Evolutionary conservation across 2,888 invertebrate species (phyloP).

Genomic region (Malachius bipustulatus): DNA sequence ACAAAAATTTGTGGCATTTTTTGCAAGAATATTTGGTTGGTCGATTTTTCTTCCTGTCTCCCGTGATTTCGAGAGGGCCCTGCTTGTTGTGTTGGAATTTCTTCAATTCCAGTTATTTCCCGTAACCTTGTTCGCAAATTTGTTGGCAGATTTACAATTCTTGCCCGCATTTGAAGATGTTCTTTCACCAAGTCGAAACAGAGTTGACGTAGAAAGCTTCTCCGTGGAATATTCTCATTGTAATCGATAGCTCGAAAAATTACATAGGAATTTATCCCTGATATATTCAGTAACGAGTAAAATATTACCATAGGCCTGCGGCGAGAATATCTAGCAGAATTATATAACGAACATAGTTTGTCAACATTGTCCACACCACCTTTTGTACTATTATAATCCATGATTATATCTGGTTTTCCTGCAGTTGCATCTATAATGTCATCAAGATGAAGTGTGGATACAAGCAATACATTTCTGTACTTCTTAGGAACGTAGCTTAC

Average conservation of each 20-base stretch:
- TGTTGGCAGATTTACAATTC: too few relatives aligned
- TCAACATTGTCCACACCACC: background rate
- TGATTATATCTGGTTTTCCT: background rate
- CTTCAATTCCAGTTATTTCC: too few relatives aligned
- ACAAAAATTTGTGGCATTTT: too few relatives aligned
- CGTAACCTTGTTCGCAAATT: too few relatives aligned
- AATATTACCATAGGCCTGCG: constrained; percentile 1
- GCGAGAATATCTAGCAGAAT: background rate
- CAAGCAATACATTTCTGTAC: background rate
- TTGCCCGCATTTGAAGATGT: too few relatives aligned
- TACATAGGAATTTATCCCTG: background rate
- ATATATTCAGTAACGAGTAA: background rate
- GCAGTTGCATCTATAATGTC: background rate
- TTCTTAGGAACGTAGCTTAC: background rate
- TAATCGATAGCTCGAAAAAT: constrained; percentile 1
- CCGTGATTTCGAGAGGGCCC: too few relatives aligned
- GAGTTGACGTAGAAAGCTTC: too few relatives aligned
- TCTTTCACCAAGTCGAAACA: too few relatives aligned
- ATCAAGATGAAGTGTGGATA: background rate
- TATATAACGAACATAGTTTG: background rate
- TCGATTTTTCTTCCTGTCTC: too few relatives aligned
- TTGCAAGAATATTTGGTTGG: too few relatives aligned
- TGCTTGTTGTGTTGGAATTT: too few relatives aligned
- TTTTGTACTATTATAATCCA: background rate
- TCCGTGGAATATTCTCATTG: too few relatives aligned